These are phyloP conservation scores for Hecatera dysodea DNA, from an alignment of 2,888 invertebrate genomes.

Conservation along the genomic window DNA sequence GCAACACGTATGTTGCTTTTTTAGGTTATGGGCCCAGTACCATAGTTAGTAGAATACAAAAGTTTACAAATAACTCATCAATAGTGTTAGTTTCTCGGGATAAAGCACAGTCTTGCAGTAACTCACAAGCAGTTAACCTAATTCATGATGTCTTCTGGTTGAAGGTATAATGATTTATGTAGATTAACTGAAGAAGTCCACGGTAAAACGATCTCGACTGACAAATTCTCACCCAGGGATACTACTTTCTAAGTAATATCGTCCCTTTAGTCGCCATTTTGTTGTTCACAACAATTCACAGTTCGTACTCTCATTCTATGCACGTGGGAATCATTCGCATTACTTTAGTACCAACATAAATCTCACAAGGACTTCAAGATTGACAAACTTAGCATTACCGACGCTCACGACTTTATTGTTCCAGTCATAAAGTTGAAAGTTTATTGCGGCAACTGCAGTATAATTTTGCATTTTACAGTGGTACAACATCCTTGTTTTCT, in stretches of 20 bases:
- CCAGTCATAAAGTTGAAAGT: constrained; percentile 56
- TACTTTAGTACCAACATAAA: constrained; percentile 60
- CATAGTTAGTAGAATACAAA: too few relatives aligned
- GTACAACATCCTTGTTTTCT: constrained; percentile 43
- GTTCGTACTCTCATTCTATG: constrained; percentile 19
- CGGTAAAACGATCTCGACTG: neutral
- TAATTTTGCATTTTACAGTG: constrained; percentile 46
- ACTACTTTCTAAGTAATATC: neutral
- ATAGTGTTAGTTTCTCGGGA: too few relatives aligned
- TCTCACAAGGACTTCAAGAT: constrained; percentile 44
- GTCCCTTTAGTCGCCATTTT: constrained; percentile 28
- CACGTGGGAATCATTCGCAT: constrained; percentile 60
- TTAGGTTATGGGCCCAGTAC: too few relatives aligned
- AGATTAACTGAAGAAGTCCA: neutral
- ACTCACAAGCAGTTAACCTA: too few relatives aligned
- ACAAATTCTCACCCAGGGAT: constrained; percentile 5
- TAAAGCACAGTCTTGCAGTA: too few relatives aligned
- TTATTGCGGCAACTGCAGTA: constrained; percentile 35
- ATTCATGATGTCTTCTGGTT: too few relatives aligned
- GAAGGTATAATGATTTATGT: constrained; percentile 4
- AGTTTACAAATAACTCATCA: too few relatives aligned
- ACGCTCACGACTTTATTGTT: constrained; percentile 44
- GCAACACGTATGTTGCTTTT: too few relatives aligned
- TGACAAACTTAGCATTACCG: constrained; percentile 45
- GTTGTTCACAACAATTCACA: constrained; percentile 34